Evolutionary conservation across 1,140 invertebrate genomes (phyloP).

Genomic region (Linepithema humile): DNA sequence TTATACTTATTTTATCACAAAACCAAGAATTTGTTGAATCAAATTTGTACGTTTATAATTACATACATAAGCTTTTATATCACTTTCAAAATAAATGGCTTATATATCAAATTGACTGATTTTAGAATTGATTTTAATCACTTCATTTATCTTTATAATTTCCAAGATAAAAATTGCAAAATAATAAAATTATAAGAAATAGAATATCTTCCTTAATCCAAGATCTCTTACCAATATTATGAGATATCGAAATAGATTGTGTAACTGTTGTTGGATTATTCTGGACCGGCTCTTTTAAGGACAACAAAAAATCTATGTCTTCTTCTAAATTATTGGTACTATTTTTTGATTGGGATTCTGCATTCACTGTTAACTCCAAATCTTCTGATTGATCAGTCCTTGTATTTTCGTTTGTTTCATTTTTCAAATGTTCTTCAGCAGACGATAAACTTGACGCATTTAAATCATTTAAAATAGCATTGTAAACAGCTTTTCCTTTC

Average conservation of each 20-base stretch:
- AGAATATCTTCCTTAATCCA: slow-evolving; percentile 5
- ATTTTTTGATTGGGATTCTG: background rate
- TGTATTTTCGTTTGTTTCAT: background rate
- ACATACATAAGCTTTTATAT: background rate
- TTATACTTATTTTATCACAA: background rate
- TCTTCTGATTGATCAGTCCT: background rate
- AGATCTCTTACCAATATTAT: slow-evolving; percentile 55
- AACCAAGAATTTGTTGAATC: background rate
- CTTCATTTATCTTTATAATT: background rate
- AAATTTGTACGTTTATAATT: background rate
- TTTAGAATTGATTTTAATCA: too few species aligned
- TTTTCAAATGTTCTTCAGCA: background rate
- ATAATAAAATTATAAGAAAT: slow-evolving; percentile 19
- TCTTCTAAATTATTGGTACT: slow-evolving; percentile 42
- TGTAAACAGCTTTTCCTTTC: slow-evolving; percentile 59
- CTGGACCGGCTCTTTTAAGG: slow-evolving; percentile 72
- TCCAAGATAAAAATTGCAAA: background rate
- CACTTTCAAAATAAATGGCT: too few species aligned
- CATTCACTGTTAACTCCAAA: background rate
- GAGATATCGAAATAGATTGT: slow-evolving; percentile 7
- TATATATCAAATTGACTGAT: too few species aligned
- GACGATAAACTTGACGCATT: background rate
- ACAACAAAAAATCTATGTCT: slow-evolving; percentile 76
- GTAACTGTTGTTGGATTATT: slow-evolving; percentile 16
- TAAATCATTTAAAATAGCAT: slow-evolving; percentile 15